These are phyloP conservation scores for Chinchilla lanigera DNA, from an alignment of 2,113 vertebrate genomes.

Conservation along the genomic window DNA sequence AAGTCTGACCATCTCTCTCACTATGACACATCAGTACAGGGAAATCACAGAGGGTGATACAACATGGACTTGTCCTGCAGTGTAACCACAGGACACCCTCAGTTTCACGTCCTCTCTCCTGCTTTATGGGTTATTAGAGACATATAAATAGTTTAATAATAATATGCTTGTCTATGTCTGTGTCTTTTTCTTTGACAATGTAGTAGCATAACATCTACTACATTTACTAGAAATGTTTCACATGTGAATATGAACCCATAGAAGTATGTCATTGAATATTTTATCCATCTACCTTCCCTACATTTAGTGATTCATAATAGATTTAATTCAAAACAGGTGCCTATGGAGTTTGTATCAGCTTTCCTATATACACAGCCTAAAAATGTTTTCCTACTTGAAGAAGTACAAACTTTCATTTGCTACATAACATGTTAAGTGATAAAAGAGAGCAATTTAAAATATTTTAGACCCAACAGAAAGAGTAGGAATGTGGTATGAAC, in stretches of 20 bases:
- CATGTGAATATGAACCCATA: background rate
- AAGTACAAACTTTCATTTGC: background rate
- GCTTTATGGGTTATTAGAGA: background rate
- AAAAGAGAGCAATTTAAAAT: background rate
- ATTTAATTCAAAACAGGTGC: background rate
- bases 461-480: background rate
- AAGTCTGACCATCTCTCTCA: background rate
- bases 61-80: background rate
- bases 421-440: background rate
- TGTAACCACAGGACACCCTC: background rate
- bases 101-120: background rate
- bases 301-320: background rate
- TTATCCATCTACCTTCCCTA: background rate
- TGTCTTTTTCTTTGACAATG: background rate
- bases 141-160: background rate
- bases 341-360: background rate
- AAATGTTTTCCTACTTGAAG: background rate
- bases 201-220: background rate
- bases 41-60: background rate
- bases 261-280: background rate
- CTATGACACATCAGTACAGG: background rate
- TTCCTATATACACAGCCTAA: background rate
- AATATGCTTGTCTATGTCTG: background rate
- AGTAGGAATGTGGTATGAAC: background rate
- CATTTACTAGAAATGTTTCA: background rate